A percentile compares a stretch with the other conserved stretches of the same genome.
phyloP scores from a whole-genome alignment of 2,797 vertebrate genomes.

The Cyprinodon diabolis region DNA sequence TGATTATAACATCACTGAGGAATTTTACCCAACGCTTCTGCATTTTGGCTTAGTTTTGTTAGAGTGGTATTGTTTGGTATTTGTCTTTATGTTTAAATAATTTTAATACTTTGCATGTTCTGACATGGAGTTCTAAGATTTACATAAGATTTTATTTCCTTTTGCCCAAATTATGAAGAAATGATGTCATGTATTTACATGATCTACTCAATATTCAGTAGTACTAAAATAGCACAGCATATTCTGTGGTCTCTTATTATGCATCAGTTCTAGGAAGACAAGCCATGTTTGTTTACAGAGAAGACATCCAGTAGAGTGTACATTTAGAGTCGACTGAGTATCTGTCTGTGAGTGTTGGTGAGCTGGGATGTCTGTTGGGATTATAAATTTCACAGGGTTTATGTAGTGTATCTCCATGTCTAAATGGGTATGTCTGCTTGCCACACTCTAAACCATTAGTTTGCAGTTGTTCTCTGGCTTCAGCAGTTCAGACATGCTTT shows the following conservation, averaged over 20 bases:
- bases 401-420: constrained; percentile 67
- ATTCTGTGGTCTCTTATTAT: constrained; percentile 34
- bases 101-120: not conserved
- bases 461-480: constrained; percentile 25
- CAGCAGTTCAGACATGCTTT: constrained; percentile 9
- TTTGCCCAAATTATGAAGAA: not conserved
- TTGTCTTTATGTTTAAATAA: not conserved
- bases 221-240: constrained; percentile 33
- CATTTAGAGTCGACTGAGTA: constrained; percentile 12
- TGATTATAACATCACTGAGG: no score
- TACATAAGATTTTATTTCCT: not conserved
- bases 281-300: constrained; percentile 22
- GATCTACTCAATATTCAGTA: constrained; percentile 14
- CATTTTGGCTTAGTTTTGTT: not conserved
- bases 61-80: not conserved
- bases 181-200: constrained; percentile 2
- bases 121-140: not conserved
- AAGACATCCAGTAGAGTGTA: constrained; percentile 32
- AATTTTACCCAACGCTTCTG: not conserved
- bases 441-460: constrained; percentile 32
- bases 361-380: constrained; percentile 50
- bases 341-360: not conserved
- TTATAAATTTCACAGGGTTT: constrained; percentile 73
- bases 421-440: constrained; percentile 66
- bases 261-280: constrained; percentile 14